These are phyloP conservation scores for Macropus fuliginosus DNA, from an alignment of 2,797 vertebrate species.

Conservation along the genomic window DNA sequence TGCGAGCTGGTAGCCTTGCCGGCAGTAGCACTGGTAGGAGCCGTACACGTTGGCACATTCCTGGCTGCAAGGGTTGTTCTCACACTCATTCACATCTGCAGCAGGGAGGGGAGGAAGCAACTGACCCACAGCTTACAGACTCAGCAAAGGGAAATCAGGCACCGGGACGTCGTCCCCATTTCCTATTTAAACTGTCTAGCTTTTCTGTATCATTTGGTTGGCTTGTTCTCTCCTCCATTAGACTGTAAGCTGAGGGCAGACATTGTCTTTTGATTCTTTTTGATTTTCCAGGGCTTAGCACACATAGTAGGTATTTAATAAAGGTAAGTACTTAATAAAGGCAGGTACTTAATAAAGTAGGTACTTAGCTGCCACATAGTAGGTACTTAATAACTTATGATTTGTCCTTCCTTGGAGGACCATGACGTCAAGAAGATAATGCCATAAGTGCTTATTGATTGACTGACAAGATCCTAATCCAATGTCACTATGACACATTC, in stretches of 20 bases:
- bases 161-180: neutral
- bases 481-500: neutral
- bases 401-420: too few species aligned
- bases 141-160: neutral
- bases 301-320: neutral
- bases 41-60: constrained; percentile 98
- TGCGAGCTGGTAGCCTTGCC: constrained; percentile 93
- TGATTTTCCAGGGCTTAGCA: neutral
- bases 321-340: neutral
- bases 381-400: neutral
- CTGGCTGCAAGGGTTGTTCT: constrained; percentile 93
- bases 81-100: constrained; percentile 95
- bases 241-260: neutral
- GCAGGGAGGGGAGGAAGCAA: neutral
- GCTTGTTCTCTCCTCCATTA: neutral
- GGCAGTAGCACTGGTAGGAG: constrained; percentile 99
- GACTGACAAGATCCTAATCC: neutral
- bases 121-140: neutral
- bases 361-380: neutral
- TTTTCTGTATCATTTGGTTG: neutral
- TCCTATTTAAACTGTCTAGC: neutral
- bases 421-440: too few species aligned
- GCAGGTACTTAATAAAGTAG: neutral
- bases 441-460: neutral
- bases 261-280: neutral